phyloP scores from a whole-genome alignment of 1,140 invertebrate genomes.

The Samia ricini region DNA sequence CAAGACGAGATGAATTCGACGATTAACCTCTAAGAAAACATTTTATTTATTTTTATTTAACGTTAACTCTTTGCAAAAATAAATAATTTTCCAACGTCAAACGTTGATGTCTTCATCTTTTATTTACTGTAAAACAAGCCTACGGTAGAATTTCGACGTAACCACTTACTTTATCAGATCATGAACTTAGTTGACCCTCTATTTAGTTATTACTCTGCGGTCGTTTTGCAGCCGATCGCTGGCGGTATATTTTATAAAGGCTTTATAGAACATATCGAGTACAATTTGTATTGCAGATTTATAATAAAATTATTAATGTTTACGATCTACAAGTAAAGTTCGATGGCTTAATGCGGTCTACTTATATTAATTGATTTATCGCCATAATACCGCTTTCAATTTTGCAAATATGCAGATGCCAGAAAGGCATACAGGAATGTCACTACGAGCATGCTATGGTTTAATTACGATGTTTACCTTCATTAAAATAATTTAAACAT shows the following conservation, averaged over 20 bases:
- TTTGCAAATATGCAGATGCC: neutral
- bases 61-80: too few species aligned
- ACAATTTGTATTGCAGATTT: neutral
- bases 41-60: too few species aligned
- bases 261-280: neutral
- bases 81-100: too few species aligned
- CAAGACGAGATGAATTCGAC: too few species aligned
- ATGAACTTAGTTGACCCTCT: neutral
- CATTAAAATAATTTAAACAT: too few species aligned
- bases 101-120: too few species aligned
- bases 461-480: too few species aligned
- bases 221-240: neutral
- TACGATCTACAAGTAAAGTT: neutral
- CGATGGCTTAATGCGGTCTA: neutral
- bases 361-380: neutral
- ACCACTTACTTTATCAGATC: neutral
- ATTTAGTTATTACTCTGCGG: neutral
- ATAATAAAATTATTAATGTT: neutral
- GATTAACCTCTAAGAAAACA: too few species aligned
- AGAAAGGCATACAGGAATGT: too few species aligned
- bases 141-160: neutral
- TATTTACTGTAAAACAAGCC: too few species aligned
- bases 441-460: too few species aligned
- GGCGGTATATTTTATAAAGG: neutral
- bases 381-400: neutral